A percentile compares a stretch with the other conserved stretches of the same genome.
Evolutionary conservation across 1,140 invertebrate genomes (phyloP).

Genomic region (Lucilia cuprina): DNA sequence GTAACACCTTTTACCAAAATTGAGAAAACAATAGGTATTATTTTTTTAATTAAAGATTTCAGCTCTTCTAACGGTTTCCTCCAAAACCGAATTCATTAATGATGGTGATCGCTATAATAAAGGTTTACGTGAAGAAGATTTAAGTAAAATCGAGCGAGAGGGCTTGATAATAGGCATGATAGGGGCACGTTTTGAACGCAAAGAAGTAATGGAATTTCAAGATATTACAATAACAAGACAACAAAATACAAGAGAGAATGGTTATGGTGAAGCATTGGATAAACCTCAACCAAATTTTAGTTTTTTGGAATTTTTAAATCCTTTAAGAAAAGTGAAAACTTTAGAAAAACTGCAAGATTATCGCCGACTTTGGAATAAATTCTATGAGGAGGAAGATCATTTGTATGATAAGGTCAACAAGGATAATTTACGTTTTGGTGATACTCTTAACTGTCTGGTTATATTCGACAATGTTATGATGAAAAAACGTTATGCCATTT

Average conservation of each 20-base stretch:
- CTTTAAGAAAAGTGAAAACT: not conserved
- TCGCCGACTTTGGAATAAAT: constrained; percentile 48
- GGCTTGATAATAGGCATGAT: constrained; percentile 63
- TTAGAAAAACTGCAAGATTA: constrained; percentile 43
- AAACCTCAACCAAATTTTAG: constrained; percentile 3
- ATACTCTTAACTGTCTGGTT: not conserved
- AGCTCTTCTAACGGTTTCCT: constrained; percentile 69
- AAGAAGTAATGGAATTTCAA: constrained; percentile 67
- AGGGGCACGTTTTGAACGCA: constrained; percentile 64
- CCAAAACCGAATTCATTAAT: constrained; percentile 70
- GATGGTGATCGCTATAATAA: constrained; percentile 68
- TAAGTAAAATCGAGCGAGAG: constrained; percentile 43
- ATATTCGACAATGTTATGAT: constrained; percentile 55
- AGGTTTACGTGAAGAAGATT: constrained; percentile 59
- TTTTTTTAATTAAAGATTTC: constrained; percentile 61
- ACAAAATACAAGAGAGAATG: constrained; percentile 65
- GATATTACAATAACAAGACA: constrained; percentile 65
- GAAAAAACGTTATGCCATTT: constrained; percentile 57
- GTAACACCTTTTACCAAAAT: not conserved
- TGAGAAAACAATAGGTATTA: no score
- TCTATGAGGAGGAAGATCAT: constrained; percentile 48
- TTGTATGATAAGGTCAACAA: constrained; percentile 38
- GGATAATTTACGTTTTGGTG: constrained; percentile 11
- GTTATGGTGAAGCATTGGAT: constrained; percentile 55
- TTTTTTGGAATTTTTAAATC: not conserved